Base-by-base conservation (phyloP, 2,888 invertebrate species). In the Acanthacorydalis orientalis region DNA sequence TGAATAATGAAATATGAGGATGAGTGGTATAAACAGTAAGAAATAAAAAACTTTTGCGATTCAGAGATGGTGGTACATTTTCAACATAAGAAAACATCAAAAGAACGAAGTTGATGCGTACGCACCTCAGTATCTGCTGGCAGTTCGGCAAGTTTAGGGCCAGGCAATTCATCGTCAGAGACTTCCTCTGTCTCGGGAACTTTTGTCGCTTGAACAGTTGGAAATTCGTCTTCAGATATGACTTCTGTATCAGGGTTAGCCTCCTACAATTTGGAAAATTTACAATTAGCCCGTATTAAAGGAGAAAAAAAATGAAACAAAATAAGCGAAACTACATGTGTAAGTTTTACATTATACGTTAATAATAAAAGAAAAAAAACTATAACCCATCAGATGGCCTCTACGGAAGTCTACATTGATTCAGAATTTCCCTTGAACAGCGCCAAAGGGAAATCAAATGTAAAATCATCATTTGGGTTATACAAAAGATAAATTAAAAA, bases 171-270 rank as follows among this genome's bases (percentile, higher is more conserved):
- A 60, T 83, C 83, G 64, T 83, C 82, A 2, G 83, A 83, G 0
- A 83, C 83, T 65, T 83, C 85, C 62, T 87, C 87, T 2, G 86
- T 84, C 69, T 87, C 86, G 51, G 83, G 82, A 38, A 85, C 78
- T 67, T 83, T 83, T 7, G 80, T 82, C 53, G 82, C 78, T 56
- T 77, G 74, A 1, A 83, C 78, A 32, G 70, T 70, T 1, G 85
- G 85, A 31, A 86, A 60, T 63, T 87, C 87, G 64, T 88, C 87
- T 63, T 87, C 87, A 0, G 86, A 87, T 39, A 88, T 84, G 48
- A 83, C 82, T 68, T 88, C 88, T 1, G 86, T 84, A 60, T 87
- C 86, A 44, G 83, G 81, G 55, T 83, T 83, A 37, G 64, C 71
- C 60, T 71, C 73, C 52, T 61, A 63, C 15, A 55, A 49, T 46